Percentiles rank a stretch among this genome's conserved stretches.
Evolutionary conservation across 1,140 invertebrate species (phyloP).

Genomic region (Gryon sp.): DNA sequence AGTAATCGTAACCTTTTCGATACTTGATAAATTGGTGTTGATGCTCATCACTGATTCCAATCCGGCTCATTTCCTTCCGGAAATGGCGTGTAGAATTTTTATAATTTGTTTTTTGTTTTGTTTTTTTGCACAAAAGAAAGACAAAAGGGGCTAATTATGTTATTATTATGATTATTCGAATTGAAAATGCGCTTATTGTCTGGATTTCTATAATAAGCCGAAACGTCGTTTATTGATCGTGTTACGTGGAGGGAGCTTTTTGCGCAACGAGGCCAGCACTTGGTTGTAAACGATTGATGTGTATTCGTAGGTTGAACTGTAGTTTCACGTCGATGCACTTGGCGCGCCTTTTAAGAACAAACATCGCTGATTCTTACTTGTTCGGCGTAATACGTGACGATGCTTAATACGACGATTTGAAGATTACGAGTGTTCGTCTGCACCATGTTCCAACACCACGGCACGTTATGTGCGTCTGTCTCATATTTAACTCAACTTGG

Average conservation of each 20-base stretch:
- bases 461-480: conserved; percentile 50
- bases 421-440: conserved; percentile 43
- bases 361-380: conserved; percentile 55
- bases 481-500: conserved; percentile 52
- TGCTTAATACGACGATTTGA: conserved; percentile 24
- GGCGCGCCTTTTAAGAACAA: conserved; percentile 12
- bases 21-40: conserved; percentile 46
- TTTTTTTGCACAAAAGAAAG: no score
- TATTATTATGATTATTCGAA: conserved; percentile 49
- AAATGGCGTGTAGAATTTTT: no score
- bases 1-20: conserved; percentile 53
- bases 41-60: conserved; percentile 47
- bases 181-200: conserved; percentile 57
- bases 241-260: conserved; percentile 45
- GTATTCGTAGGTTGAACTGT: background rate
- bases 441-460: conserved; percentile 56
- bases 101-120: no score
- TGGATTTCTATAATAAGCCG: conserved; percentile 58
- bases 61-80: conserved; percentile 7
- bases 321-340: conserved; percentile 34
- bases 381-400: conserved; percentile 45
- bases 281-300: conserved; percentile 14
- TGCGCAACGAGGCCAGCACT: conserved; percentile 60
- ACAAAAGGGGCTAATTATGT: background rate
- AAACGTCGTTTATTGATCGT: conserved; percentile 67